Base-by-base conservation (phyloP, 2,113 vertebrate species). In the Aptenodytes patagonicus region DNA sequence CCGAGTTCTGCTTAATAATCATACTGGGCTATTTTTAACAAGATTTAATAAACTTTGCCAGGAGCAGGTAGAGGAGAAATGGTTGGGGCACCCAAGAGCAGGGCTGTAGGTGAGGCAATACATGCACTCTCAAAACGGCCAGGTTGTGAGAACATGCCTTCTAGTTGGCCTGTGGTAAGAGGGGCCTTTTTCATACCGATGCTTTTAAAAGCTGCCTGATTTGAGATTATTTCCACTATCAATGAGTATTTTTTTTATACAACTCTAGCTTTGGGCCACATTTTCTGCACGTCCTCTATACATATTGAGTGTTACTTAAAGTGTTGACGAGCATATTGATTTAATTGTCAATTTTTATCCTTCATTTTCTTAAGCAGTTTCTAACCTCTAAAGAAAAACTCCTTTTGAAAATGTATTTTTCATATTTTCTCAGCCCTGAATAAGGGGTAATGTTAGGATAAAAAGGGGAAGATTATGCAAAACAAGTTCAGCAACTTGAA, bases 401-500 rank as follows among this genome's bases (percentile, higher is more conserved):
- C 22, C 12, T 10, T 83, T 82, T 93, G 44, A 38, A 85, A 83
- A 34, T 69, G 21, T 38, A 47, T 65, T 87, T 94, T 84, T 52
- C 31, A 7, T 66, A 12, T 65, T 94, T 95, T 92, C 44, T 73
- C 54, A 32, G 20, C 54, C 46, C n/a, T 80, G 34, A 49, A 51
- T 40, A 72, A 80, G 61, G 38, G 40, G 34, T 85, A 69, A 49
- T 57, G 28, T 61, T 91, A 82, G 82, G 70, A 86, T 93, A 54
- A 91, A 71, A 87, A 58, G 13, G 31, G n/a, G 16, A 7, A 83
- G 70, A 72, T 95, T 44, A 80, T 87, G 32, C 47, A 95, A 77
- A 94, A 84, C 44, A 61, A 91, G 38, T 83, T 93, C 81, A 93
- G 66, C 54, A 55, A 51, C 51, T 94, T 93, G 83, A 77, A 87